Conservation (phyloP, 2,888 invertebrate genomes). For the Platycnemis pennipes region DNA sequence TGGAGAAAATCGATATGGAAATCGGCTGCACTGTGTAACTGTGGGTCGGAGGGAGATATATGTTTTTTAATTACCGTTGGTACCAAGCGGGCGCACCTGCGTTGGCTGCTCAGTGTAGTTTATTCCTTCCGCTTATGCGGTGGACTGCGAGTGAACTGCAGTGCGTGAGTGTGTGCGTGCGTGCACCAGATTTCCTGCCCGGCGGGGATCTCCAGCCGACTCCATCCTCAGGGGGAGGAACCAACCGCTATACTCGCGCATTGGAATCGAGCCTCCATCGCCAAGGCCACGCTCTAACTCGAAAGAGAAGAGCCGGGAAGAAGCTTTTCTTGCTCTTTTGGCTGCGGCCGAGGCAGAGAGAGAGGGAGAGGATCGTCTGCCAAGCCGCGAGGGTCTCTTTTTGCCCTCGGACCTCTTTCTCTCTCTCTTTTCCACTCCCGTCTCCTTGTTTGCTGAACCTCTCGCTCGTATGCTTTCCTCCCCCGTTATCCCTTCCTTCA, state of each 20-base stretch:
- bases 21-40: neutral
- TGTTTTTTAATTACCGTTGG: neutral
- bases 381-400: slow-evolving; percentile 1
- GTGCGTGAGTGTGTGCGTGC: neutral
- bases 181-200: slow-evolving; percentile 5
- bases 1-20: neutral
- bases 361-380: neutral
- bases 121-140: neutral
- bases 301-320: neutral
- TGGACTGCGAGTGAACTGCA: neutral
- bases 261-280: slow-evolving; percentile 42
- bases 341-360: neutral
- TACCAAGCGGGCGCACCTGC: neutral
- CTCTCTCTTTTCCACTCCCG: neutral
- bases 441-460: too few relatives aligned
- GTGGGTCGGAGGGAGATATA: neutral
- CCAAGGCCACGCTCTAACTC: slow-evolving; percentile 35
- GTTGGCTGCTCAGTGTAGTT: neutral
- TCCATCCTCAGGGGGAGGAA: neutral
- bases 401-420: neutral
- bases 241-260: neutral
- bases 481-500: neutral
- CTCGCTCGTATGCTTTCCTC: too few relatives aligned
- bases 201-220: neutral
- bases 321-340: neutral